phyloP scores from a whole-genome alignment of 1,140 invertebrate species.

The Scylla paramamosain region DNA sequence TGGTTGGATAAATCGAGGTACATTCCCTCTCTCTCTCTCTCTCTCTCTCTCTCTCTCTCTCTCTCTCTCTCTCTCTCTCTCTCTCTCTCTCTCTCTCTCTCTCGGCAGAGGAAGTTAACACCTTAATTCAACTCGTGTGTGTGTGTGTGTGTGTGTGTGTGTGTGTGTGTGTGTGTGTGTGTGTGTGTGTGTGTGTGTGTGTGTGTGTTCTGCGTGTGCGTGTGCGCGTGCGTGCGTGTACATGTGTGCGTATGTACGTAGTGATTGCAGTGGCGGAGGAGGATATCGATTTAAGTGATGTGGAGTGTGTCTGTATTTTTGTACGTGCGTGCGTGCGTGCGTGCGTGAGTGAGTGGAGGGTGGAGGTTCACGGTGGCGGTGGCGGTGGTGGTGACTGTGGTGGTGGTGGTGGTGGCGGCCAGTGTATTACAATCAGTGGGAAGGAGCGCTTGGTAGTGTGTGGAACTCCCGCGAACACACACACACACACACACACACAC shows the following conservation, averaged over 20 bases:
- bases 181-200: neutral
- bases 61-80: too few relatives aligned
- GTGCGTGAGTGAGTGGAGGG: neutral
- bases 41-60: too few relatives aligned
- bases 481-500: constrained; percentile 20
- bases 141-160: neutral
- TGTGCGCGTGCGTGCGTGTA: neutral
- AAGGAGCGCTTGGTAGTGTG: neutral
- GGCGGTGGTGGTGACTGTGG: neutral
- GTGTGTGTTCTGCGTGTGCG: neutral
- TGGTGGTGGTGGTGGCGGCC: neutral
- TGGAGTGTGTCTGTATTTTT: neutral
- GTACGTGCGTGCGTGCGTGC: neutral
- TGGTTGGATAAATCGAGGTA: too few relatives aligned
- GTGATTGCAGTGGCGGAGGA: neutral
- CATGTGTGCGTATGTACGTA: neutral
- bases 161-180: constrained; percentile 18
- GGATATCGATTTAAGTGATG: neutral
- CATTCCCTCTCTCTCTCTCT: too few relatives aligned
- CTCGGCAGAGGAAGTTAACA: too few relatives aligned
- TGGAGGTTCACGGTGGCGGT: neutral
- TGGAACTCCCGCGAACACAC: neutral
- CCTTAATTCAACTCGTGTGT: neutral
- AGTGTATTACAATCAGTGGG: neutral
- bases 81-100: too few relatives aligned